phyloP scores from a whole-genome alignment of 2,113 vertebrate species.

The Corythoichthys intestinalis region DNA sequence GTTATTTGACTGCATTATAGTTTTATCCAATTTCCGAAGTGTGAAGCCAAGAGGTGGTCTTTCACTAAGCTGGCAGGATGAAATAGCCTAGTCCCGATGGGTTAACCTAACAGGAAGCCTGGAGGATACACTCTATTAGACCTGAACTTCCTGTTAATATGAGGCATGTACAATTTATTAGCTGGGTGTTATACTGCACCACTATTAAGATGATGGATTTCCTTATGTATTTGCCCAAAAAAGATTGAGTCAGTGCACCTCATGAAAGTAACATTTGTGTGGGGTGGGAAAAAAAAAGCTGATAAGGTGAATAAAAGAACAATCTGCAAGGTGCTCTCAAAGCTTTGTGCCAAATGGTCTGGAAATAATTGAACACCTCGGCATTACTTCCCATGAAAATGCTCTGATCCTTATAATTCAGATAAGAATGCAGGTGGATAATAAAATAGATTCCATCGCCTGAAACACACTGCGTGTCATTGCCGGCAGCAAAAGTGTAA shows the following conservation, averaged over 20 bases:
- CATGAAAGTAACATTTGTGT: constrained; percentile 57
- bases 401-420: constrained; percentile 67
- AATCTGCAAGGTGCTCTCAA: constrained; percentile 74
- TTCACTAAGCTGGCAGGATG: constrained; percentile 36
- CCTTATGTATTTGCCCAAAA: constrained; percentile 66
- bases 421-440: constrained; percentile 69
- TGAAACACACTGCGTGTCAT: constrained; percentile 50
- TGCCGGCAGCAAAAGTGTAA: constrained; percentile 49
- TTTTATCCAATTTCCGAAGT: constrained; percentile 34
- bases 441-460: constrained; percentile 66
- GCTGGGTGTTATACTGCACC: constrained; percentile 56
- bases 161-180: constrained; percentile 72
- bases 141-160: constrained; percentile 75
- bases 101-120: constrained; percentile 69
- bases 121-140: constrained; percentile 76
- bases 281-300: constrained; percentile 33
- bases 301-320: constrained; percentile 71
- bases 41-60: constrained; percentile 36
- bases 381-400: constrained; percentile 73
- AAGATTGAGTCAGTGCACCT: constrained; percentile 51
- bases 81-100: constrained; percentile 59
- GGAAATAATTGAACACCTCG: constrained; percentile 78
- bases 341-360: constrained; percentile 77
- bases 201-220: constrained; percentile 78
- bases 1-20: constrained; percentile 38